Evolutionary conservation across 2,888 invertebrate species (phyloP), one percentile per base, ranked within the genome.

Genomic region (Encarsia formosa): DNA sequence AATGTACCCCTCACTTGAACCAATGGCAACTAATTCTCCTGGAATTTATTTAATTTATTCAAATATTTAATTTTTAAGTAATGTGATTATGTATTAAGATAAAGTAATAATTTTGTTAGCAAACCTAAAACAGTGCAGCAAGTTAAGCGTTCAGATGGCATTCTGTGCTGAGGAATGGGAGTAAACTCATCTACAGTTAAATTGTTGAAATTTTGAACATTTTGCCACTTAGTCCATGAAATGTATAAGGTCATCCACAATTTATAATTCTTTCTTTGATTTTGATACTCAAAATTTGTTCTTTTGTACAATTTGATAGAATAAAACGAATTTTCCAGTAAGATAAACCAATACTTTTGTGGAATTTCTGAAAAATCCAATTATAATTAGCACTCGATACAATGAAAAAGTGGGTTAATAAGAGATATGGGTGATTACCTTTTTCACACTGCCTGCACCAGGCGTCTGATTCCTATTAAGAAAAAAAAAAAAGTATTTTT

Each of bases 21-120:
- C 69, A 44, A 65, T 40, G 13, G 64, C 69, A 41, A 67, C 35
- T 13, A 63, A 49, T 50, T 61, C 58, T 26, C 55, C 69, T 69
- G 38, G 8, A 29, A 50, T 29, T 13, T 9, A 40, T 35, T 16
- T 35, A 16, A 29, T n/a, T 22, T n/a, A 37, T 18, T 37, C 29
- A 9, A 19, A 13, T 34, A 26, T 26, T 26, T 8, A 49, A 31
- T 32, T 19, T 37, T 24, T 6, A 23, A 45, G 20, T 29, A 18
- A 34, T 6, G 1, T 9, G 15, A 16, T 5, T 35, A 32, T 37
- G 8, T 40, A 42, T 49, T 19, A 44, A 13, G 5, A 44, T 38
- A 13, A 41, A 48, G 29, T 19, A 34, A 22, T 0, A 16, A 35
- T 16, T 42, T 15, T n/a, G 38, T 19, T 13, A 9, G 24, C 20